Evolutionary conservation across 2,797 vertebrate genomes (phyloP).

Genomic region (Kryptolebias ocellatus): DNA sequence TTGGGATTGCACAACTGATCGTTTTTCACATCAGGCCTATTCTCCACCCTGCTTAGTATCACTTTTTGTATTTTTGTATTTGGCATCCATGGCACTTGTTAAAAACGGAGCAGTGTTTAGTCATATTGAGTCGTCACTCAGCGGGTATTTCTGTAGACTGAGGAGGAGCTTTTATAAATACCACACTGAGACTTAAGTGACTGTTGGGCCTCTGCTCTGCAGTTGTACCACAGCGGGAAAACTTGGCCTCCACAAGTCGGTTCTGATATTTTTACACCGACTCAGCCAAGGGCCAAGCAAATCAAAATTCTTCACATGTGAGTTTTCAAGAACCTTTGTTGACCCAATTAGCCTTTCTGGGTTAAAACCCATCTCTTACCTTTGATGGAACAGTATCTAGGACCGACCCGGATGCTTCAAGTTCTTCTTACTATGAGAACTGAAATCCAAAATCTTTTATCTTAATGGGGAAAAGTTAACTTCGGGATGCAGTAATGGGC

Average conservation of each 20-base stretch:
- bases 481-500: neutral
- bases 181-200: conserved; percentile 14
- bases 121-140: conserved; percentile 19
- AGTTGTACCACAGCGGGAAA: conserved; percentile 44
- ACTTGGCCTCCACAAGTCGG: conserved; percentile 9
- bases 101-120: neutral
- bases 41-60: no score
- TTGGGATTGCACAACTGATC: no score
- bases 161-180: conserved; percentile 25
- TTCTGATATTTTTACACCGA: conserved; percentile 36
- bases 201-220: conserved; percentile 26
- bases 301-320: neutral
- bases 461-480: neutral
- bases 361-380: conserved; percentile 10
- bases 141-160: conserved; percentile 3
- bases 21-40: no score
- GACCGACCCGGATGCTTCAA: conserved; percentile 9
- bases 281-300: conserved; percentile 1
- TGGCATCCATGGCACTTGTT: neutral
- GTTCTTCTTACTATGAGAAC: neutral
- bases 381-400: neutral
- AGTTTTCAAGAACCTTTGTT: conserved; percentile 8
- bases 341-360: neutral
- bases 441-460: neutral
- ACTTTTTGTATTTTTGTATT: no score